Conservation (phyloP, 2,888 invertebrate genomes). For the Lepidonotus clava region DNA sequence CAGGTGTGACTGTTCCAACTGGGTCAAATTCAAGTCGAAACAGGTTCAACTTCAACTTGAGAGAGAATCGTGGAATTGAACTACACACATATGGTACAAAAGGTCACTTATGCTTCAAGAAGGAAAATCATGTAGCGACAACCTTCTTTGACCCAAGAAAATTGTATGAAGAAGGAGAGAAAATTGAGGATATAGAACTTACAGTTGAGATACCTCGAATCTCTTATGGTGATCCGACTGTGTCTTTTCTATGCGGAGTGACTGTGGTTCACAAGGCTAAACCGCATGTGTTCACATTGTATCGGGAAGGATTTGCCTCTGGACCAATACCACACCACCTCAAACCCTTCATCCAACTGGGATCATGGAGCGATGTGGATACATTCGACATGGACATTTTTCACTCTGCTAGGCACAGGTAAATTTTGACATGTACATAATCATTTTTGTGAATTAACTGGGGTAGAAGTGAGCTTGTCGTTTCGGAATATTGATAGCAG, state of each 20-base stretch:
- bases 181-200: not conserved
- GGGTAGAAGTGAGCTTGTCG: too few relatives aligned
- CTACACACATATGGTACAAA: constrained; percentile 36
- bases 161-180: constrained; percentile 3
- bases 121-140: not conserved
- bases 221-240: constrained; percentile 13
- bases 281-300: not conserved
- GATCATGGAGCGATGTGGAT: constrained; percentile 22
- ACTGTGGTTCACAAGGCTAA: not conserved
- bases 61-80: constrained; percentile 24
- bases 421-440: too few relatives aligned
- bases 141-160: constrained; percentile 34
- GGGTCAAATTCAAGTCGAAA: not conserved
- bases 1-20: not conserved
- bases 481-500: too few relatives aligned
- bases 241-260: not conserved
- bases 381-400: constrained; percentile 15
- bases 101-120: not conserved
- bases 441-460: too few relatives aligned
- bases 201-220: not conserved
- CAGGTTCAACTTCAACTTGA: constrained; percentile 16
- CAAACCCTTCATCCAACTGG: constrained; percentile 4
- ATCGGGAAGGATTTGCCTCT: not conserved
- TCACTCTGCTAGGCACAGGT: constrained; percentile 23
- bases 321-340: constrained; percentile 7